A percentile compares a stretch with the other conserved stretches of the same genome.
Conservation (phyloP, 2,888 invertebrate genomes). For the Diabrotica balteata region DNA sequence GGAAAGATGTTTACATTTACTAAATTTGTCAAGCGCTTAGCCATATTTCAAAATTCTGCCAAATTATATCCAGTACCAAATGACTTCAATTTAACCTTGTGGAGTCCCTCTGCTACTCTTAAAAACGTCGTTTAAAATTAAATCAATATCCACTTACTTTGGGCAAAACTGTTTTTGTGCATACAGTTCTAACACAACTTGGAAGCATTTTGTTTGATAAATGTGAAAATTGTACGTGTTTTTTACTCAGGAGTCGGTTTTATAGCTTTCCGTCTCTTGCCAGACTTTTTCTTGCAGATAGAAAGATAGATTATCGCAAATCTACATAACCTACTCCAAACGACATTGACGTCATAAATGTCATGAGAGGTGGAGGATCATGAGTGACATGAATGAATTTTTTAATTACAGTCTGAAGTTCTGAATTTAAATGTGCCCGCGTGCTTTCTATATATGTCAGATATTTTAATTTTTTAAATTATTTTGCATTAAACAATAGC, state of each 20-base stretch:
- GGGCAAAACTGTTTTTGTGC: slow-evolving; percentile 56
- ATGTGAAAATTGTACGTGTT: background rate
- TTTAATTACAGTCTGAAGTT: no score
- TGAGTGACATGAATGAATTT: background rate
- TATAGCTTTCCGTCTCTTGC: background rate
- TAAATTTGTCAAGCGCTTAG: slow-evolving; percentile 42
- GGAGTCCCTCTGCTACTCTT: slow-evolving; percentile 14
- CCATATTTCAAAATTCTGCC: slow-evolving; percentile 38
- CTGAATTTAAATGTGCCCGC: no score
- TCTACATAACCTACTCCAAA: background rate
- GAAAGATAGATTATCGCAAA: background rate
- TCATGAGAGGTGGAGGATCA: background rate
- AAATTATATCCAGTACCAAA: slow-evolving; percentile 24
- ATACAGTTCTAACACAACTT: slow-evolving; percentile 57
- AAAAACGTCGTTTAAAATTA: slow-evolving; percentile 31
- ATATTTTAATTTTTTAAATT: no score
- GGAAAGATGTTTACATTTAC: slow-evolving; percentile 42
- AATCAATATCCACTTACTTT: slow-evolving; percentile 58
- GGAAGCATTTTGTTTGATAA: slow-evolving; percentile 58
- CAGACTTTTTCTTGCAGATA: background rate
- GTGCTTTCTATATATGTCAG: no score
- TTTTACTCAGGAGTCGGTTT: background rate
- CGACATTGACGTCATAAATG: background rate
- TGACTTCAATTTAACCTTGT: slow-evolving; percentile 51
- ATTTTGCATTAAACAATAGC: no score